These are phyloP conservation scores for Acheta domesticus DNA, from an alignment of 2,888 invertebrate genomes.

Conservation along the genomic window DNA sequence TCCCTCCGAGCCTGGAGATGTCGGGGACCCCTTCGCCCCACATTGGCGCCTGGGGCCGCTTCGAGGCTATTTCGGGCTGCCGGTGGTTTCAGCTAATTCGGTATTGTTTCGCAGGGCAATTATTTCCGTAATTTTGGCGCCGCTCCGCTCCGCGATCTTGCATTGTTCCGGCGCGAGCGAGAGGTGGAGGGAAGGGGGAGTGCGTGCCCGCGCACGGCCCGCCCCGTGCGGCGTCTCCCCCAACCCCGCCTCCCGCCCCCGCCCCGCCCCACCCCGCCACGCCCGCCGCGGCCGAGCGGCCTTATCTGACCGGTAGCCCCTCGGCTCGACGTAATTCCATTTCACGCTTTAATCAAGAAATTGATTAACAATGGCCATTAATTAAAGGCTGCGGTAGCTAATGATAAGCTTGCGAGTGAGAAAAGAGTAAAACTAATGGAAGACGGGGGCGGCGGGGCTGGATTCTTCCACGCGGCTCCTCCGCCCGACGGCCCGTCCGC, in stretches of 20 bases:
- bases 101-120: constrained; percentile 7
- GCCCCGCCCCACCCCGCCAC: not conserved
- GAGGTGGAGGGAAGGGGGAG: not conserved
- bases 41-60: not conserved
- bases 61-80: not conserved
- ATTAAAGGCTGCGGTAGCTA: constrained; percentile 18
- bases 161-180: not conserved
- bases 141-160: not conserved
- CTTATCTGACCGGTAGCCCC: constrained; percentile 18
- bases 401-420: constrained; percentile 9
- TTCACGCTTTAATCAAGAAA: constrained; percentile 18
- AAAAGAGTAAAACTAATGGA: constrained; percentile 18
- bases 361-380: constrained; percentile 18
- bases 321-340: not conserved
- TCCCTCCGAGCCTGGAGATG: not conserved
- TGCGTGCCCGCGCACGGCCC: not conserved
- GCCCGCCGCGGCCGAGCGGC: not conserved
- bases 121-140: constrained; percentile 18
- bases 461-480: not conserved
- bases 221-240: not conserved
- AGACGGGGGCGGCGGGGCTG: not conserved
- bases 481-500: not conserved
- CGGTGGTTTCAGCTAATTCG: constrained; percentile 18
- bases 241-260: not conserved
- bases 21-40: not conserved